Evolutionary conservation across 1,140 invertebrate genomes (phyloP).

Genomic region (Laupala kohalensis): DNA sequence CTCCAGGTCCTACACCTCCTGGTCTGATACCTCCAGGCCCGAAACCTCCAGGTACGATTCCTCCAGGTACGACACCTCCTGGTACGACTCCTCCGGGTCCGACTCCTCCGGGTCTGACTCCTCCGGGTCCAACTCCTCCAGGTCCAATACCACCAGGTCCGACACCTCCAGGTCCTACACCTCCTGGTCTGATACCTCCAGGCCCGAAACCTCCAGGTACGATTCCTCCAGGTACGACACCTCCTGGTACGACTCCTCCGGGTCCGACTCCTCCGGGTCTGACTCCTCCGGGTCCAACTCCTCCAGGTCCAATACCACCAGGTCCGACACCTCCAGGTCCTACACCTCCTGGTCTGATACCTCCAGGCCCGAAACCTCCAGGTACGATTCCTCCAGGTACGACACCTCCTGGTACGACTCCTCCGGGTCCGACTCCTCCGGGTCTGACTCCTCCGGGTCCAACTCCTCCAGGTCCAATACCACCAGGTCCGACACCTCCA

Average conservation of each 20-base stretch:
- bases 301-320: conserved; percentile 5
- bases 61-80: conserved; percentile 1
- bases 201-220: conserved; percentile 1
- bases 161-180: conserved; percentile 11
- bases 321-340: not conserved
- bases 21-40: conserved; percentile 14
- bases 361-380: not conserved
- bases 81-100: not conserved
- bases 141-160: conserved; percentile 15
- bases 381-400: conserved; percentile 10
- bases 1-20: conserved; percentile 1
- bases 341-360: not conserved
- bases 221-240: conserved; percentile 10
- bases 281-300: conserved; percentile 5
- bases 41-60: not conserved
- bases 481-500: not conserved
- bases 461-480: not conserved
- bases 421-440: conserved; percentile 15
- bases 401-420: conserved; percentile 14
- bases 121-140: conserved; percentile 1
- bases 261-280: conserved; percentile 11
- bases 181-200: conserved; percentile 1
- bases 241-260: conserved; percentile 8
- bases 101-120: conserved; percentile 7
- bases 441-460: not conserved